Evolutionary conservation across 2,113 vertebrate species (phyloP), one percentile per base, ranked within the genome.

Genomic region (Phodopus roborovskii): DNA sequence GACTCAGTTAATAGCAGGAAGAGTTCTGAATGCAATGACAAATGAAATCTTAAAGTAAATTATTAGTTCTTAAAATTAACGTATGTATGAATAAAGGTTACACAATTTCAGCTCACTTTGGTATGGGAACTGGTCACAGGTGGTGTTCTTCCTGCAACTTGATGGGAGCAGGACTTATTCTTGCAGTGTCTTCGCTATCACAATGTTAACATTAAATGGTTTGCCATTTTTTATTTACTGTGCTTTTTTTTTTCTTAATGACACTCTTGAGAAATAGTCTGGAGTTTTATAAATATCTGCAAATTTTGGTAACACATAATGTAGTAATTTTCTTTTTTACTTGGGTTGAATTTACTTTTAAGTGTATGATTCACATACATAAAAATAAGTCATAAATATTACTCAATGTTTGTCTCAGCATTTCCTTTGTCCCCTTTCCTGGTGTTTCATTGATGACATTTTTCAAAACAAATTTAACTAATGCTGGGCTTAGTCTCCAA

Each of bases 401-500:
- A 97, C 96, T 96, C 97, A 96, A 79, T 11, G 73, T 79, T 95
- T 96, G 78, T 93, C 97, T 98, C 92, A 96, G 93, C 94, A 96
- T 97, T 97, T 98, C 89, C 96, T 91, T 98, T 97, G 97, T 81
- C 89, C 48, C 50, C 30, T 86, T 98, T 98, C 95, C 97, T 97
- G 96, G 95, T 98, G 97, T 98, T 98, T 98, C 97, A 98, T 98
- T 98, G 98, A 96, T 98, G 96, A 97, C 97, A 98, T 98, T 98
- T 98, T 98, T 97, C 97, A 98, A 97, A 98, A 98, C 97, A 98
- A 98, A 98, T 98, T 98, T 98, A 98, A 97, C 97, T 98, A 98
- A 98, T 98, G 97, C 97, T 86, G 97, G 97, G 97, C 98, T 98
- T 94, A 97, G 97, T 97, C 98, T 98, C 97, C 97, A 97, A 98